Percentiles rank a stretch among this genome's conserved stretches.
These are phyloP conservation scores for Plebejus argus DNA, from an alignment of 2,888 invertebrate species.

Conservation along the genomic window DNA sequence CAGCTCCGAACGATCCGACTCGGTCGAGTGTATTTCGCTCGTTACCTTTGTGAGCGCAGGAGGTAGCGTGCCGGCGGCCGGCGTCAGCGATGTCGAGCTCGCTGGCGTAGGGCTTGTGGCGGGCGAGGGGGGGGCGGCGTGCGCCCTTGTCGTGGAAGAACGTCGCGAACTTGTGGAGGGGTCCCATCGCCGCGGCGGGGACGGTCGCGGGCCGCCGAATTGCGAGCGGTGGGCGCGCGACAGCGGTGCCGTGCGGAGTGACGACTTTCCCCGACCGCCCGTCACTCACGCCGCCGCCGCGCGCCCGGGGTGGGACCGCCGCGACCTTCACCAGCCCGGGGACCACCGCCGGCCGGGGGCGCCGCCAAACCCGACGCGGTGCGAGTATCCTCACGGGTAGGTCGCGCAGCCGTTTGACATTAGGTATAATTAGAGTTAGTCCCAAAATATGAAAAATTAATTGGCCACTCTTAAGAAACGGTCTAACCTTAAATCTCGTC, in stretches of 20 bases:
- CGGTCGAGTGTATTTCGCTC: not conserved
- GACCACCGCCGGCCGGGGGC: not conserved
- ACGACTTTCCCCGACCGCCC: constrained; percentile 33
- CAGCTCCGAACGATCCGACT: not conserved
- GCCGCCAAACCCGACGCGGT: not conserved
- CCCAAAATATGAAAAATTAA: not conserved
- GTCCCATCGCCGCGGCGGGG: constrained; percentile 72
- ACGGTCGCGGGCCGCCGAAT: not conserved
- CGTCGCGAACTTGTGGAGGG: constrained; percentile 82
- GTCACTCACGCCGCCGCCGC: not conserved
- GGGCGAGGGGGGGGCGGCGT: constrained; percentile 56
- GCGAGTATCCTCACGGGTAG: not conserved
- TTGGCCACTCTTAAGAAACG: not conserved
- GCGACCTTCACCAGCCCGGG: not conserved
- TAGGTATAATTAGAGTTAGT: not conserved
- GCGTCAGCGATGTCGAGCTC: constrained; percentile 72
- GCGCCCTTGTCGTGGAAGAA: constrained; percentile 82
- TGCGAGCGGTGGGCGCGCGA: constrained; percentile 27
- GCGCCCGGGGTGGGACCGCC: not conserved
- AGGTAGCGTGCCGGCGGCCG: not conserved
- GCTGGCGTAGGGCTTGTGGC: constrained; percentile 81
- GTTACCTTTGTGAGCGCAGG: not conserved
- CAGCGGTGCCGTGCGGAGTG: constrained; percentile 33
- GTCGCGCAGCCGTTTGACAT: not conserved
- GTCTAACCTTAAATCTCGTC: not conserved